Evolutionary conservation across 2,113 vertebrate species (phyloP).

Genomic region (Diphyllodes magnificus): DNA sequence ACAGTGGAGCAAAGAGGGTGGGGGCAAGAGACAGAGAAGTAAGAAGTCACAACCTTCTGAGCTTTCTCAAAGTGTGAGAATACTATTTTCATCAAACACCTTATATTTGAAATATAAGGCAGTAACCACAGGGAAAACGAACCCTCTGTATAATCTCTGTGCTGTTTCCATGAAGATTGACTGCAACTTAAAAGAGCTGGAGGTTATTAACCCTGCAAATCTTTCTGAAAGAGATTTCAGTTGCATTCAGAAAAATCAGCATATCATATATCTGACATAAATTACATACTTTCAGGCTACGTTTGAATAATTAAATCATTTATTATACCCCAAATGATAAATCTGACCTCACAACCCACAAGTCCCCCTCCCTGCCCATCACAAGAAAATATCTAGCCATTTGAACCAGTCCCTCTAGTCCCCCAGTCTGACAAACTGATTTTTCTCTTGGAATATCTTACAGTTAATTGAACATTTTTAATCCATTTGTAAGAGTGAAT

Average conservation of each 20-base stretch:
- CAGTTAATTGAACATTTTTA: not conserved
- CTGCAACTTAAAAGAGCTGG: constrained; percentile 50
- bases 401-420: not conserved
- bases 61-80: constrained; percentile 6
- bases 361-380: accelerated
- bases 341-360: not conserved
- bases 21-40: not conserved
- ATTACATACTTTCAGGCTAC: constrained; percentile 13
- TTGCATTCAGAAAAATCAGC: constrained; percentile 5
- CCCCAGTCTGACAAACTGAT: not conserved
- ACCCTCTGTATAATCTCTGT: not conserved
- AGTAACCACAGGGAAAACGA: not conserved
- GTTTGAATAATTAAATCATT: constrained; percentile 14
- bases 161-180: constrained; percentile 36
- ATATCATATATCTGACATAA: not conserved
- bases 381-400: not conserved
- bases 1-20: not conserved
- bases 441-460: not conserved
- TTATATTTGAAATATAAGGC: constrained; percentile 34
- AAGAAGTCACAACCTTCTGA: constrained; percentile 20
- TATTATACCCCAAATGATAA: not conserved
- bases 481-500: not conserved
- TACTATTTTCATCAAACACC: constrained; percentile 10
- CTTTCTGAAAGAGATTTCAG: constrained; percentile 35
- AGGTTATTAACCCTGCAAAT: constrained; percentile 60